Base-by-base conservation (phyloP, 2,113 vertebrate species). In the Microtus oregoni region DNA sequence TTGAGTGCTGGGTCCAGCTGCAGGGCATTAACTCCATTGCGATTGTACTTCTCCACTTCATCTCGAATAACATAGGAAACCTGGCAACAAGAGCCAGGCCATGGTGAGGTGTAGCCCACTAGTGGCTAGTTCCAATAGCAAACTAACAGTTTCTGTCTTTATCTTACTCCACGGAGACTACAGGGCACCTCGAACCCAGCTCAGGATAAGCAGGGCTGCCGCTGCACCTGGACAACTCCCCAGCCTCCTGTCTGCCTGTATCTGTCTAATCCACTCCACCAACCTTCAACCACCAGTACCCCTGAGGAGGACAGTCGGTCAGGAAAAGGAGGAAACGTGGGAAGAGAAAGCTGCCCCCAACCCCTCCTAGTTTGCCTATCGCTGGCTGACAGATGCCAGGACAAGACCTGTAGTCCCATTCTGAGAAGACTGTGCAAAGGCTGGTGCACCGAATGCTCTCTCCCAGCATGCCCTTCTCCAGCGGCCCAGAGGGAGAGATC, bases 1-100 rank as follows among this genome's bases (percentile, higher is more conserved):
- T 99, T 99, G 7, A 99, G 93, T 0, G 99, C 98, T 38, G 99
- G 99, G 97, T 99, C 99, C 67, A 99, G 98, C 98, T 99, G 99
- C 93, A 99, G 99, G 1, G 99, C 99, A 24, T 99, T 99, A 38
- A 99, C 99, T 86, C 99, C 99, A 4, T 99, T 99, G 11, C 99
- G 98, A 96, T 99, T 99, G 97, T 99, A 99, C 96, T 99, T 99
- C 98, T 99, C 99, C 96, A 99, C 99, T 96, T 99, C 99, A 98
- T 99, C 99, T 98, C 99, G 99, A 98, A 99, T 99, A 89, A 99
- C 99, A 92, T 99, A 99, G 19, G 99, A 99, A 47, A 99, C 99
- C 99, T 99, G 97, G 79, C 81, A 70, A 89, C 7, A 70, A 24
- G 47, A 86, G 65, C 52, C 86, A 67, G 5, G 67, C 30, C 58